Evolutionary conservation across 1,140 invertebrate genomes (phyloP).

Genomic region (Teleopsis dalmanni): DNA sequence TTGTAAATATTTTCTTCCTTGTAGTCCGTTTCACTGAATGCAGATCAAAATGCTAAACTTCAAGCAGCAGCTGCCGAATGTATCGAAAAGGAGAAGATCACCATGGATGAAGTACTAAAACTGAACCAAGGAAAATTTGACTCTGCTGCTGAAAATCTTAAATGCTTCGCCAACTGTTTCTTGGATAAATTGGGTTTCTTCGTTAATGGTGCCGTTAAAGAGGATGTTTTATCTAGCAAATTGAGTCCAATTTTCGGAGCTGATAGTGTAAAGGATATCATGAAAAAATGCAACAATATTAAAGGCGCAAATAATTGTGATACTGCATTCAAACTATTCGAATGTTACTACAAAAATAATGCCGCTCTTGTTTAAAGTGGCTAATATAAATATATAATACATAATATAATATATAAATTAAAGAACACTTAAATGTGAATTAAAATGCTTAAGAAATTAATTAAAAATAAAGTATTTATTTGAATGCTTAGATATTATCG

Average conservation of each 20-base stretch:
- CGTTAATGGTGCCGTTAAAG: neutral
- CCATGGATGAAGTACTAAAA: neutral
- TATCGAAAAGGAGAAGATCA: neutral
- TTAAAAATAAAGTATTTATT: too few relatives aligned
- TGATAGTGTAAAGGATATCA: neutral
- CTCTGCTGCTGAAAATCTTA: neutral
- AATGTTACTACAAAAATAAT: too few relatives aligned
- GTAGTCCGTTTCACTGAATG: neutral
- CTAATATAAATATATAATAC: too few relatives aligned
- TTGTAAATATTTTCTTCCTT: too few relatives aligned
- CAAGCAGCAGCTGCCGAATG: neutral
- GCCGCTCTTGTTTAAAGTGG: too few relatives aligned
- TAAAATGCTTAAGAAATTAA: too few relatives aligned
- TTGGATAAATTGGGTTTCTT: neutral
- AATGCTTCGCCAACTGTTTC: conserved; percentile 3
- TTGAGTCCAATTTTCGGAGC: neutral
- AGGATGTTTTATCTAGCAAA: neutral
- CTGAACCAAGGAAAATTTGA: neutral
- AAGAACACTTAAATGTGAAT: too few relatives aligned
- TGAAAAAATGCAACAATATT: neutral
- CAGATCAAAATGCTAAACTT: neutral
- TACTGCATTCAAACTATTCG: neutral
- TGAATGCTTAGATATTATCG: too few relatives aligned
- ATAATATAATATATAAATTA: too few relatives aligned
- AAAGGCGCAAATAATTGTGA: conserved; percentile 1